Percentiles rank a stretch among this genome's conserved stretches.
Conservation (phyloP, 2,113 vertebrate species). For the Alexandromys fortis region DNA sequence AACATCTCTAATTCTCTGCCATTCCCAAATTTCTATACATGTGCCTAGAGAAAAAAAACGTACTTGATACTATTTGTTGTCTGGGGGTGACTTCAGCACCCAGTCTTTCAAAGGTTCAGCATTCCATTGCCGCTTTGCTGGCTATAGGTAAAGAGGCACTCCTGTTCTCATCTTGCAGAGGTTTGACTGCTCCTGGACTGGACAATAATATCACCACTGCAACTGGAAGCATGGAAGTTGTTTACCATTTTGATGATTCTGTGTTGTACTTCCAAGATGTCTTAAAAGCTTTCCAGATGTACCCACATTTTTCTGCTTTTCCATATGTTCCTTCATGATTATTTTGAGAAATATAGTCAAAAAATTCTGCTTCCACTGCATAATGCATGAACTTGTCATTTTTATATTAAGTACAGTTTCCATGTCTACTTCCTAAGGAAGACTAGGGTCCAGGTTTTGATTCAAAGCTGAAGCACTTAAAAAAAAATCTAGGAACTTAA, state of each 20-base stretch:
- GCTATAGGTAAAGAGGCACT: not conserved
- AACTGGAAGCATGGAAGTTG: conserved; percentile 43
- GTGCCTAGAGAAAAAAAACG: not conserved
- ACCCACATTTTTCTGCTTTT: conserved; percentile 69
- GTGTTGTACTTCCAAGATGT: conserved; percentile 71
- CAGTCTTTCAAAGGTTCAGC: not conserved
- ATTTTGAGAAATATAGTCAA: conserved; percentile 77
- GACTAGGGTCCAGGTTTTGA: conserved; percentile 21
- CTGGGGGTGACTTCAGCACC: not conserved
- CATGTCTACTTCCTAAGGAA: conserved; percentile 48
- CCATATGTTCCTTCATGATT: conserved; percentile 65
- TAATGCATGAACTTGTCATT: conserved; percentile 76
- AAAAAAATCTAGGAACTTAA: not conserved
- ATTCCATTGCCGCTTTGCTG: not conserved
- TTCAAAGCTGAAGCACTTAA: conserved; percentile 62
- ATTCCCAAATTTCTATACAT: not conserved
- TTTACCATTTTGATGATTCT: conserved; percentile 70
- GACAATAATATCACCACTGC: conserved; percentile 13
- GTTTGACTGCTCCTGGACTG: not conserved
- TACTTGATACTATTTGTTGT: not conserved
- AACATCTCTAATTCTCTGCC: not conserved
- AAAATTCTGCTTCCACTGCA: conserved; percentile 70
- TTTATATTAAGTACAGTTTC: conserved; percentile 67
- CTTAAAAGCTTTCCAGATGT: conserved; percentile 80
- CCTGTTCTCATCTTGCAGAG: not conserved